phyloP scores from a whole-genome alignment of 2,888 invertebrate genomes.

The Blastobasis adustella region DNA sequence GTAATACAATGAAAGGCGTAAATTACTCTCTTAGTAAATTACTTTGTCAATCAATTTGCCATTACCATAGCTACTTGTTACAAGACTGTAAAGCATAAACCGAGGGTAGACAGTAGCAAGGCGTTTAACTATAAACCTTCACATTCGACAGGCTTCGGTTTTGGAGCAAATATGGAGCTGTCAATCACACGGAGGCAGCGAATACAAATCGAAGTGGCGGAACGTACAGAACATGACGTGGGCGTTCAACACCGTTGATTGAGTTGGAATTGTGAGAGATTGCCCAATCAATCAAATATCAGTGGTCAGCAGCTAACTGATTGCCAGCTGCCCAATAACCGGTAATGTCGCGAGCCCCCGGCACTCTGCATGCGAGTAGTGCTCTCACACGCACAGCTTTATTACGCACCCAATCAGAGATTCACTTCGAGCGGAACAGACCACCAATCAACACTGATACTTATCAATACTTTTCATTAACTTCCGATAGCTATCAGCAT shows the following conservation, averaged over 20 bases:
- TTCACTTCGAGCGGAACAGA: slow-evolving; percentile 40
- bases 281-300: slow-evolving; percentile 57
- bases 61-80: neutral
- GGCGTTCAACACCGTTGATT: slow-evolving; percentile 21
- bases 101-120: no score
- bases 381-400: slow-evolving; percentile 23
- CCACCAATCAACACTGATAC: slow-evolving; percentile 42
- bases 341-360: neutral
- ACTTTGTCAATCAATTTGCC: neutral
- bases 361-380: neutral
- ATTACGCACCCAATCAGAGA: slow-evolving; percentile 45
- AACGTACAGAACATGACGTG: slow-evolving; percentile 3
- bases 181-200: neutral
- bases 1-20: no score
- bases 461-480: slow-evolving; percentile 14
- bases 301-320: slow-evolving; percentile 49
- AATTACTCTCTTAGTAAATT: neutral
- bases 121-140: no score
- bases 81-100: no score
- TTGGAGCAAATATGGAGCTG: no score
- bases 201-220: neutral
- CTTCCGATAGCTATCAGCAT: neutral
- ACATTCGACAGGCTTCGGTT: no score
- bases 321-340: slow-evolving; percentile 53
- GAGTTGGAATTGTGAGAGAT: slow-evolving; percentile 14